Evolutionary conservation across 1,140 invertebrate species (phyloP), one percentile per base, ranked within the genome.

Genomic region (Leguminivora glycinivorella): DNA sequence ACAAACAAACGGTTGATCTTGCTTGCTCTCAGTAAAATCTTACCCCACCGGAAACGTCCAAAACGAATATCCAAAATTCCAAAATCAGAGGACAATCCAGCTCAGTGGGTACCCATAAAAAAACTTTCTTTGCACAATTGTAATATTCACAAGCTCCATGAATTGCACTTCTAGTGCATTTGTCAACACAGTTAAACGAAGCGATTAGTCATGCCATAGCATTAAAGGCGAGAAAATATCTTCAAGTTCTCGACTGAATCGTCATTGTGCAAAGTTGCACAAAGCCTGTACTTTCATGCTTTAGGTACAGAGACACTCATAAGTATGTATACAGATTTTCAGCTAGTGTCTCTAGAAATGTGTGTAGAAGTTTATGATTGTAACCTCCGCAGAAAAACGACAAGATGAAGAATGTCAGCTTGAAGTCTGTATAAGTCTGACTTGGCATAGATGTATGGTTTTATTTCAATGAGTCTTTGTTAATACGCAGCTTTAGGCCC

Each of bases 141-240:
- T 2, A 12, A 12, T 38, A 38, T 38, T 14, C 34, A 38, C 2
- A 14, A 38, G 22, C 47, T 22, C 17, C 47, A 52, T 22, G 47
- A 22, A 52, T 52, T 52, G 47, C 47, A 19, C 19, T 19, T 52
- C 17, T 52, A 6, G 19, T 22, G 47, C 47, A 52, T 52, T 52
- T 52, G 47, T 52, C n/a, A 47, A 47, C 43, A 47, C 43, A 43
- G 43, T 47, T 47, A 17, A 47, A 17, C n/a, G 43, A 17, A 0
- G 43, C 43, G 43, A 47, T 52, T 52, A 22, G 47, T 52, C 47
- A 52, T 19, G 22, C 6, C 47, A 52, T 5, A 9, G 47, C 47
- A 52, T 52, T 52, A 19, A 52, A 52, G 47, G 47, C 47, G 47
- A 52, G 19, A 22, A 52, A 22, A 52, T 52, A 52, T 52, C 17